Evolutionary conservation across 64 coral and sea anemone species (phyloP).

Genomic region (Montipora foliosa): DNA sequence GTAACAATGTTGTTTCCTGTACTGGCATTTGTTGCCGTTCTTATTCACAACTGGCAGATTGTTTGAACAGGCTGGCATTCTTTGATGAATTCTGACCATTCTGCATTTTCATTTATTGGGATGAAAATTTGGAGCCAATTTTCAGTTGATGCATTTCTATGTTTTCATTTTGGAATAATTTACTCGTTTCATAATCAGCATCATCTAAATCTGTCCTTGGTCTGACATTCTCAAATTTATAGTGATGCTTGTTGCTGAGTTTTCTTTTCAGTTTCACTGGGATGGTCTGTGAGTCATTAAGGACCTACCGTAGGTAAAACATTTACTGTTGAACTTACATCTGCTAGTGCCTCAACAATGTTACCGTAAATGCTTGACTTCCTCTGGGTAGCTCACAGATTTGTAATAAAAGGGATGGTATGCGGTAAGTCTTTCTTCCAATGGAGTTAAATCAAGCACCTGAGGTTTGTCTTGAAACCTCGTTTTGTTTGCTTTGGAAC

Average conservation of each 20-base stretch:
- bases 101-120: background rate
- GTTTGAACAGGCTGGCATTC: background rate
- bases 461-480: conserved; percentile 45
- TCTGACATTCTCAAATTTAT: conserved; percentile 52
- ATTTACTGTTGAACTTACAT: conserved; percentile 63
- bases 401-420: conserved; percentile 38
- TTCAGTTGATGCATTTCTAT: conserved; percentile 12
- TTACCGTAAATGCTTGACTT: conserved; percentile 48
- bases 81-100: background rate
- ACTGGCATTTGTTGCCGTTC: background rate
- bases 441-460: conserved; percentile 23
- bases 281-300: conserved; percentile 70
- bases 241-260: conserved; percentile 61
- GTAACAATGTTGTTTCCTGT: background rate
- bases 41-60: background rate
- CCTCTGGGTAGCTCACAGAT: conserved; percentile 42
- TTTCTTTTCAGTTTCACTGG: conserved; percentile 61
- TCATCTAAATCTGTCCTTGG: conserved; percentile 55
- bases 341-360: conserved; percentile 69
- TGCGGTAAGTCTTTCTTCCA: conserved; percentile 57
- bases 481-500: conserved; percentile 47
- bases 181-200: conserved; percentile 38
- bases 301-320: background rate
- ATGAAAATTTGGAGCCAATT: background rate
- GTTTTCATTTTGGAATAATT: conserved; percentile 37